A percentile compares a stretch with the other conserved stretches of the same genome.
phyloP scores from a whole-genome alignment of 2,888 invertebrate species.

The Aromia moschata region DNA sequence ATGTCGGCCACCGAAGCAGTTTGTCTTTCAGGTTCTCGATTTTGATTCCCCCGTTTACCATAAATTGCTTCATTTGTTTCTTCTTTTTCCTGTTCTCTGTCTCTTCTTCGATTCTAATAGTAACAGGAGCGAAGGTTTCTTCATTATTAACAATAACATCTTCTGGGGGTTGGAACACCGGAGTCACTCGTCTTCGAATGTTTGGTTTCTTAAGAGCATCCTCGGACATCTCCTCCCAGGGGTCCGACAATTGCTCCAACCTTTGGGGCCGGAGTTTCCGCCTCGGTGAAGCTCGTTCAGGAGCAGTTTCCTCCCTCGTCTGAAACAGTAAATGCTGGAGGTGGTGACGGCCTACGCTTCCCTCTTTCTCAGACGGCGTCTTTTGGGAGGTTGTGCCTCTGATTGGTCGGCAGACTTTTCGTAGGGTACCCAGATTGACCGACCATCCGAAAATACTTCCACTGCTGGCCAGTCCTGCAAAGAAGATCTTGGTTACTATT shows the following conservation, averaged over 20 bases:
- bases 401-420: slow-evolving; percentile 35
- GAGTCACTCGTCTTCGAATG: slow-evolving; percentile 51
- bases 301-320: slow-evolving; percentile 26
- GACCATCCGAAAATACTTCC: slow-evolving; percentile 48
- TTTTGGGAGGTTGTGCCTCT: slow-evolving; percentile 52
- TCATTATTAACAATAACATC: slow-evolving; percentile 23
- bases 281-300: slow-evolving; percentile 56
- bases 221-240: slow-evolving; percentile 54
- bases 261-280: slow-evolving; percentile 57
- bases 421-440: slow-evolving; percentile 58
- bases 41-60: not conserved
- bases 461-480: slow-evolving; percentile 68
- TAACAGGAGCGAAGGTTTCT: slow-evolving; percentile 11
- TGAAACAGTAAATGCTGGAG: no score
- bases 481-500: no score
- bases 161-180: slow-evolving; percentile 42
- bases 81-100: not conserved
- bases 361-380: slow-evolving; percentile 69
- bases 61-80: not conserved
- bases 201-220: slow-evolving; percentile 47
- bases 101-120: slow-evolving; percentile 31
- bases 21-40: slow-evolving; percentile 4
- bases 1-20: slow-evolving; percentile 58
- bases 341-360: slow-evolving; percentile 55
- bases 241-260: slow-evolving; percentile 48